Percentiles rank a stretch among this genome's conserved stretches.
Evolutionary conservation across 2,797 vertebrate genomes (phyloP).

Genomic region (Gymnopithys bicolor): DNA sequence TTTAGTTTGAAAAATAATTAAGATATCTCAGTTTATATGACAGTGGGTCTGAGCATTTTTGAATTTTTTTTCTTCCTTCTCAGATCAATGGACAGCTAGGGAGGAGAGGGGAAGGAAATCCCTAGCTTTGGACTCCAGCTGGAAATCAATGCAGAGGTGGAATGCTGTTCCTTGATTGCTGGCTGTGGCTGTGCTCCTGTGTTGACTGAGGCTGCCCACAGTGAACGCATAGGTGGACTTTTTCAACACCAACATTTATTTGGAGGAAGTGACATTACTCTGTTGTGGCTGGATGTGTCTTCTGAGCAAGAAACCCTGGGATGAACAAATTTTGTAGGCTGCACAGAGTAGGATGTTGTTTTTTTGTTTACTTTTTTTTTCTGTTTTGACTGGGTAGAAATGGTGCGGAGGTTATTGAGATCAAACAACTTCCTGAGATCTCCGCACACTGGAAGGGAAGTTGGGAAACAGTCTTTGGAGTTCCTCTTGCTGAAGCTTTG

Average conservation of each 20-base stretch:
- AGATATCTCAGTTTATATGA: background rate
- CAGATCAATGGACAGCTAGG: background rate
- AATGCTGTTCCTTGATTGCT: background rate
- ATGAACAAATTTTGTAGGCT: background rate
- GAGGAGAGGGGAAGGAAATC: background rate
- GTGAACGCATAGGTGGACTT: background rate
- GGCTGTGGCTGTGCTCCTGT: background rate
- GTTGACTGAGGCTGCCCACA: background rate
- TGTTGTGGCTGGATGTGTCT: background rate
- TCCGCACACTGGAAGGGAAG: background rate
- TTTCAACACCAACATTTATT: background rate
- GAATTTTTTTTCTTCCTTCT: background rate
- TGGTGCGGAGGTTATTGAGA: background rate
- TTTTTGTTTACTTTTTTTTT: background rate
- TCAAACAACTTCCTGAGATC: conserved; percentile 29
- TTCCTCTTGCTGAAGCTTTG: background rate
- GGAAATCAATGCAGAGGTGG: background rate
- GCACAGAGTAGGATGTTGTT: background rate
- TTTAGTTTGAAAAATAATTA: background rate
- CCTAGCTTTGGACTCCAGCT: background rate
- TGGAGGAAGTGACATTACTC: background rate
- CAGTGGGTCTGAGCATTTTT: background rate
- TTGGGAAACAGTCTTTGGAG: background rate
- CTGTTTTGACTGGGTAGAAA: background rate
- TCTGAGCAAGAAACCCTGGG: background rate